Evolutionary conservation across 2,113 vertebrate genomes (phyloP).

Genomic region (Colius striatus): DNA sequence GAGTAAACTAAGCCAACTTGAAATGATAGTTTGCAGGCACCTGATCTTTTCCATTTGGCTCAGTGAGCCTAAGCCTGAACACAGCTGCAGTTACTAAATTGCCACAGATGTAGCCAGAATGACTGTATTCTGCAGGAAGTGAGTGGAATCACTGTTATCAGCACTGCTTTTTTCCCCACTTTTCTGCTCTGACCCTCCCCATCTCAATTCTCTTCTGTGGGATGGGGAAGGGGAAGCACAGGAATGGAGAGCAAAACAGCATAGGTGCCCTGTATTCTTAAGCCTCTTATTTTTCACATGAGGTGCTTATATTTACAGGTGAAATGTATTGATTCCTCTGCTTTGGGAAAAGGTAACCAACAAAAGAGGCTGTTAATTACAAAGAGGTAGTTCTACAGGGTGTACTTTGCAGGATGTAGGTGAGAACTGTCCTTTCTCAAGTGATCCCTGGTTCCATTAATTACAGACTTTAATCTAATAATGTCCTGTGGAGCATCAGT

Average conservation of each 20-base stretch:
- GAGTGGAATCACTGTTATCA: background rate
- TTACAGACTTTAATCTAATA: background rate
- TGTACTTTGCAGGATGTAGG: background rate
- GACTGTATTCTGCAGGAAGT: background rate
- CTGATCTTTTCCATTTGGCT: background rate
- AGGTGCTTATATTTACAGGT: background rate
- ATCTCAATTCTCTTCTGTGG: background rate
- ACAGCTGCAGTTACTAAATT: background rate
- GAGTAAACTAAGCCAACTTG: background rate
- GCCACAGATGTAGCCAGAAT: accelerated
- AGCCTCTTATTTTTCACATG: background rate
- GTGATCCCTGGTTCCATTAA: background rate
- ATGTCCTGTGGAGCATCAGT: background rate
- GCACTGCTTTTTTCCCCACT: background rate
- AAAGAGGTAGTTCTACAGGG: background rate
- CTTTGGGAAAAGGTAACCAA: background rate
- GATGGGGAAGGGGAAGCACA: background rate
- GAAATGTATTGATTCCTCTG: background rate
- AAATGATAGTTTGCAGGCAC: background rate
- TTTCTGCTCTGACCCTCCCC: background rate
- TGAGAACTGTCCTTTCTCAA: background rate
- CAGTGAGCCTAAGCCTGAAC: background rate
- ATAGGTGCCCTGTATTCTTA: background rate
- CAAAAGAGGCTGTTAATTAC: background rate
- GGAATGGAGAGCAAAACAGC: background rate